A percentile compares a stretch with the other conserved stretches of the same genome.
These are phyloP conservation scores for Sebastes paucispinis DNA, from an alignment of 2,797 vertebrate species.

Conservation along the genomic window DNA sequence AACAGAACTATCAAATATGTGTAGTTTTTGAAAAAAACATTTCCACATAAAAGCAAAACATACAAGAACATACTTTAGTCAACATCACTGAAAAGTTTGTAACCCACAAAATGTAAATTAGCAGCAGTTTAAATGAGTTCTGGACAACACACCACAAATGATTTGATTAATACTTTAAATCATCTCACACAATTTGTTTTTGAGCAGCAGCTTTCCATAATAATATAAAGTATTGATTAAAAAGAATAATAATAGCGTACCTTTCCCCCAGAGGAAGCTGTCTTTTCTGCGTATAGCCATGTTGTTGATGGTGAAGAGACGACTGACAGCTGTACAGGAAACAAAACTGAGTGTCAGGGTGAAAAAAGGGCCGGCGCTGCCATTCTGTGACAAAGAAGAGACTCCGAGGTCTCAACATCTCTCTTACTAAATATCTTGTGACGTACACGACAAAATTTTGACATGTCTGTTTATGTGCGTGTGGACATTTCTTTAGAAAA, in stretches of 20 bases:
- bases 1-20: neutral
- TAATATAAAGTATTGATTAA: neutral
- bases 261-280: constrained; percentile 86
- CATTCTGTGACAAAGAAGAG: neutral
- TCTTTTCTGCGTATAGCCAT: constrained; percentile 80
- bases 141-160: neutral
- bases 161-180: neutral
- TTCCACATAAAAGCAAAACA: neutral
- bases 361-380: constrained; percentile 35
- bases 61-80: neutral
- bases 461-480: neutral
- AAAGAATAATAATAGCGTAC: constrained; percentile 37
- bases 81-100: neutral
- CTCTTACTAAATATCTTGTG: neutral
- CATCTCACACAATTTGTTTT: neutral
- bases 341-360: constrained; percentile 18
- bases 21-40: neutral
- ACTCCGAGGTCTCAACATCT: neutral
- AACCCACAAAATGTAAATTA: neutral
- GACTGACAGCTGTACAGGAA: constrained; percentile 70
- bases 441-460: constrained; percentile 2
- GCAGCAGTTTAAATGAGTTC: neutral
- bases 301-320: constrained; percentile 41
- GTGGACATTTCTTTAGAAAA: neutral
- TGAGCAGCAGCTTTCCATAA: neutral